Evolutionary conservation across 1,140 invertebrate species (phyloP).

Genomic region (Bathynomus jamesi): DNA sequence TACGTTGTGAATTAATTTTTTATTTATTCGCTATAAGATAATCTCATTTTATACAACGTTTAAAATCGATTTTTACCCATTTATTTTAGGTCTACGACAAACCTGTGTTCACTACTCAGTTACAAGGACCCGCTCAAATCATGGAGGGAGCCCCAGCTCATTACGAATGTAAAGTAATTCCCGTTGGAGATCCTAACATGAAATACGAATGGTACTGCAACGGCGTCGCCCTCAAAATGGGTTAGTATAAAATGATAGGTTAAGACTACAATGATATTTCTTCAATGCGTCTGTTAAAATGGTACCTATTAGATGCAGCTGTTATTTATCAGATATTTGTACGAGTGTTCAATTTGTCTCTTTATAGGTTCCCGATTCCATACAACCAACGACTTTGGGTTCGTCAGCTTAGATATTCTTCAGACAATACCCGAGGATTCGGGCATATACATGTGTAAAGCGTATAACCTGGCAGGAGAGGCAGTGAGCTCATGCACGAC

Average conservation of each 20-base stretch:
- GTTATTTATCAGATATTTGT: too few relatives aligned
- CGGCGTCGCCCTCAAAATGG: constrained; percentile 81
- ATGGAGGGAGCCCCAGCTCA: constrained; percentile 90
- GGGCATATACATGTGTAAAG: constrained; percentile 87
- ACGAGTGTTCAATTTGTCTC: too few relatives aligned
- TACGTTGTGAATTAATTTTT: background rate
- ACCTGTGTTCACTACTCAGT: constrained; percentile 82
- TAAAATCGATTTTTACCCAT: background rate
- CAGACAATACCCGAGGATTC: constrained; percentile 81
- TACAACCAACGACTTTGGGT: constrained; percentile 86
- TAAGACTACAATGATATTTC: too few relatives aligned
- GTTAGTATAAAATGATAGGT: too few relatives aligned
- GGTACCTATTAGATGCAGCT: too few relatives aligned
- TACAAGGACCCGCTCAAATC: constrained; percentile 80
- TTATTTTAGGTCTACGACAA: constrained; percentile 61
- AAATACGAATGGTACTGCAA: constrained; percentile 92
- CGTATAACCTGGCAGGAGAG: constrained; percentile 81
- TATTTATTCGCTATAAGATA: background rate
- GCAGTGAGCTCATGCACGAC: constrained; percentile 80
- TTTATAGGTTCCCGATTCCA: constrained; percentile 69
- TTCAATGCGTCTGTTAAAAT: too few relatives aligned
- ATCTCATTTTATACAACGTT: background rate
- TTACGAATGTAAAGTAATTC: constrained; percentile 92
- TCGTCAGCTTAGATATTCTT: constrained; percentile 83
- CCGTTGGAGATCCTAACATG: constrained; percentile 82